Percentiles rank a stretch among this genome's conserved stretches.
phyloP scores from a whole-genome alignment of 2,888 invertebrate genomes.

The Lasioglossum zephyrum region DNA sequence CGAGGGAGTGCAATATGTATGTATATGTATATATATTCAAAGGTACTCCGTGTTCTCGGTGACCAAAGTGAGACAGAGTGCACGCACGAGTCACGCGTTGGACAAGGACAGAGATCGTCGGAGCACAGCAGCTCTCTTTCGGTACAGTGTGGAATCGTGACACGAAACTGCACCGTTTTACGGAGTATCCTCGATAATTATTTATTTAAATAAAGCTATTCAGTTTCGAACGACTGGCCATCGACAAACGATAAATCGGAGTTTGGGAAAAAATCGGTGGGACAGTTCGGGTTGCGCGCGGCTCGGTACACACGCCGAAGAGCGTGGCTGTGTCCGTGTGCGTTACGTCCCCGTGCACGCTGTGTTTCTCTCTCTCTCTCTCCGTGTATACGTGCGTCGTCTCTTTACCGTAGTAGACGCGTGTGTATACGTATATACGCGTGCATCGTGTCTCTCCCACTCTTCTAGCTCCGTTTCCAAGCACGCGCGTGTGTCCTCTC shows the following conservation, averaged over 20 bases:
- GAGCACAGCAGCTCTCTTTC: neutral
- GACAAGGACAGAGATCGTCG: conserved; percentile 29
- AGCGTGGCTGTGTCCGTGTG: conserved; percentile 38
- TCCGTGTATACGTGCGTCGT: neutral
- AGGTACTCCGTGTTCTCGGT: neutral
- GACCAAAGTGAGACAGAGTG: conserved; percentile 32
- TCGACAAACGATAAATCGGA: neutral
- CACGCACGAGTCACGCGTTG: conserved; percentile 37
- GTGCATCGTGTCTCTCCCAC: neutral
- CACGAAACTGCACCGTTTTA: conserved; percentile 38
- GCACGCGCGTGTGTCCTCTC: neutral
- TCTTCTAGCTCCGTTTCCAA: neutral
- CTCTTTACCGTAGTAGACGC: neutral
- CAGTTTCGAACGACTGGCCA: neutral
- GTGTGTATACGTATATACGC: neutral
- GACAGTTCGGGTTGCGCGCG: conserved; percentile 42
- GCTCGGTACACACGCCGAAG: conserved; percentile 35
- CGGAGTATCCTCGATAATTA: neutral
- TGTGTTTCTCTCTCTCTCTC: conserved; percentile 16
- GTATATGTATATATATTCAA: too few relatives aligned
- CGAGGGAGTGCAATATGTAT: too few relatives aligned
- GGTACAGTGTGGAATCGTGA: conserved; percentile 28
- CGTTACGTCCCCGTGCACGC: conserved; percentile 38
- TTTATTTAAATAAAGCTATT: too few relatives aligned
- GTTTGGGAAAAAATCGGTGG: conserved; percentile 12